Percentiles rank a stretch among this genome's conserved stretches.
phyloP scores from a whole-genome alignment of 2,888 invertebrate species.

The Romanomermis culicivorax region DNA sequence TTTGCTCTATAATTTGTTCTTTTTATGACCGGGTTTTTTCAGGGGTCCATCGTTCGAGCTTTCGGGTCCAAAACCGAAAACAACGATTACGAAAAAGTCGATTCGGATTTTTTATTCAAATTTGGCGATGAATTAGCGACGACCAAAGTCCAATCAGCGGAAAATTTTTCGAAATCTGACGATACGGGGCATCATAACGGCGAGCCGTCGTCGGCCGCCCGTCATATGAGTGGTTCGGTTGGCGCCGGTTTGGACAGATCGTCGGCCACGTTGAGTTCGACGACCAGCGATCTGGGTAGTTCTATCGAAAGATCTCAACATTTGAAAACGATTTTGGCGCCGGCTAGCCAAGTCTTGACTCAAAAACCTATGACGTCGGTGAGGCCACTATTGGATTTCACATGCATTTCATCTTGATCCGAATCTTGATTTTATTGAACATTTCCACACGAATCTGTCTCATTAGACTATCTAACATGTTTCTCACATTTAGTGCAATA shows the following conservation, averaged over 20 bases:
- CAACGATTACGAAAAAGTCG: not conserved
- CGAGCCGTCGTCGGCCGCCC: too few relatives aligned
- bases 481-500: too few relatives aligned
- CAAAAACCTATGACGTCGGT: constrained; percentile 7
- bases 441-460: not conserved
- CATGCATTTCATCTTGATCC: too few relatives aligned
- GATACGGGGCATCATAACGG: too few relatives aligned
- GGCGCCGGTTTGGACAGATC: too few relatives aligned
- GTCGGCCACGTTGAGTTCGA: constrained; percentile 8
- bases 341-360: constrained; percentile 8
- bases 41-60: constrained; percentile 11
- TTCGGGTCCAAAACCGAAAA: constrained; percentile 4
- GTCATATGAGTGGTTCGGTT: too few relatives aligned
- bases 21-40: too few relatives aligned
- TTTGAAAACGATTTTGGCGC: constrained; percentile 10
- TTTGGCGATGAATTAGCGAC: too few relatives aligned
- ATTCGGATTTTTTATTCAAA: not conserved
- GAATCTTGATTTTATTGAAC: not conserved
- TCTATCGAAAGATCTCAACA: constrained; percentile 12
- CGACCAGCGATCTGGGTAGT: constrained; percentile 13
- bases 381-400: not conserved
- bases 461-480: too few relatives aligned
- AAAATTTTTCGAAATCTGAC: too few relatives aligned
- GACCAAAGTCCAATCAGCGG: too few relatives aligned
- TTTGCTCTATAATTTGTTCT: too few relatives aligned